Evolutionary conservation across 2,113 vertebrate species (phyloP).

Genomic region (Callopanchax toddi): DNA sequence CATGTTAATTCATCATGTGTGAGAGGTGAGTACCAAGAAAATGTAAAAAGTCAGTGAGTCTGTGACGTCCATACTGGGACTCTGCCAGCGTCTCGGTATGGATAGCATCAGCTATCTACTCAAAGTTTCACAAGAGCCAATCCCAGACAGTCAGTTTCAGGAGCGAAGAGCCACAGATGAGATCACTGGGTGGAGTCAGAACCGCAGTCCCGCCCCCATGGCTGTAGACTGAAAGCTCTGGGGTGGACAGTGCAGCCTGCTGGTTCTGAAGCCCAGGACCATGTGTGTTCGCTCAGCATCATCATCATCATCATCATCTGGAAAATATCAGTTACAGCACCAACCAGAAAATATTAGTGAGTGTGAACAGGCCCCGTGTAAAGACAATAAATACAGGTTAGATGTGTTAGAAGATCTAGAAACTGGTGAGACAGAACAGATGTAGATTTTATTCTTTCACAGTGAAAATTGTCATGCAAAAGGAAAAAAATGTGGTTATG

Average conservation of each 20-base stretch:
- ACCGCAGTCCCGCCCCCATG: slow-evolving; percentile 58
- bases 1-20: not conserved
- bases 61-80: not conserved
- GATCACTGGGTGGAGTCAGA: slow-evolving; percentile 65
- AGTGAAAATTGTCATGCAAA: not conserved
- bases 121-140: slow-evolving; percentile 5
- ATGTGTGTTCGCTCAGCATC: slow-evolving; percentile 60
- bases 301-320: slow-evolving; percentile 79
- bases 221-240: slow-evolving; percentile 65
- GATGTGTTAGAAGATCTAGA: not conserved
- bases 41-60: slow-evolving; percentile 19
- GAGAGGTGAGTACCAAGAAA: slow-evolving; percentile 4
- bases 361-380: not conserved
- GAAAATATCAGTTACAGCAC: slow-evolving; percentile 67
- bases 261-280: slow-evolving; percentile 65
- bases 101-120: slow-evolving; percentile 2
- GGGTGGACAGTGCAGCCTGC: slow-evolving; percentile 69
- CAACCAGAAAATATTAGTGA: slow-evolving; percentile 25
- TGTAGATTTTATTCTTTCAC: not conserved
- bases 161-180: slow-evolving; percentile 63
- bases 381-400: not conserved
- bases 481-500: not conserved
- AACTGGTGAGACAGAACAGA: not conserved
- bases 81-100: slow-evolving; percentile 18
- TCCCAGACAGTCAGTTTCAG: slow-evolving; percentile 61